Conservation (phyloP, 1,140 invertebrate species). For the Zaprionus lachaisei region DNA sequence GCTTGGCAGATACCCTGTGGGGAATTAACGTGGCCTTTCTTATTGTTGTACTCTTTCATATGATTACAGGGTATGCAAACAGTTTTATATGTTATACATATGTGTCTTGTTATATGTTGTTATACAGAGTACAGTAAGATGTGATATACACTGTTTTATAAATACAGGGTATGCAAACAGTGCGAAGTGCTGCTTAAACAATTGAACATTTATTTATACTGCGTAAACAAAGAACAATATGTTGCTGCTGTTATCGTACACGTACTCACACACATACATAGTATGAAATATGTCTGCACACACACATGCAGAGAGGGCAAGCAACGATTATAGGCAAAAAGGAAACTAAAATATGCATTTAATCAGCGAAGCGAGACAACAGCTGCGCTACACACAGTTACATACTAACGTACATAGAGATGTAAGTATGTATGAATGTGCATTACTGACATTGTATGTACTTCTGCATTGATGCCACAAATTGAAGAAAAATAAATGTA, state of each 20-base stretch:
- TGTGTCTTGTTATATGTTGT: too few relatives aligned
- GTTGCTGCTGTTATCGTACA: constrained; percentile 23
- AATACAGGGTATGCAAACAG: constrained; percentile 3
- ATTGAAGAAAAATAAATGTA: constrained; percentile 42
- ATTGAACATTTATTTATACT: constrained; percentile 25
- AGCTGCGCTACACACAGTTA: constrained; percentile 25
- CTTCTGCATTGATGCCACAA: constrained; percentile 49
- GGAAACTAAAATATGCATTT: constrained; percentile 44
- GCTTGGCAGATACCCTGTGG: not conserved
- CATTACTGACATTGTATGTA: constrained; percentile 11
- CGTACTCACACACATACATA: not conserved
- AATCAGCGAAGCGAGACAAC: constrained; percentile 59
- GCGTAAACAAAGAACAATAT: constrained; percentile 34
- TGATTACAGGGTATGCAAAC: too few relatives aligned
- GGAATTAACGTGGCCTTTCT: too few relatives aligned
- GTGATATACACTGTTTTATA: not conserved
- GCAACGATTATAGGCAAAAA: constrained; percentile 40
- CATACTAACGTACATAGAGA: constrained; percentile 20
- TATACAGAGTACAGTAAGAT: not conserved
- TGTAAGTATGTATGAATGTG: constrained; percentile 27
- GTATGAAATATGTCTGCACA: constrained; percentile 1
- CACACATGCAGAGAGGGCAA: constrained; percentile 22
- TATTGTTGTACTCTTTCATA: too few relatives aligned
- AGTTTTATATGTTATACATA: not conserved
- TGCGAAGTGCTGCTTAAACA: not conserved